Percentiles rank a stretch among this genome's conserved stretches.
Conservation (phyloP, 2,113 vertebrate species). For the Rhinoptilus africanus region DNA sequence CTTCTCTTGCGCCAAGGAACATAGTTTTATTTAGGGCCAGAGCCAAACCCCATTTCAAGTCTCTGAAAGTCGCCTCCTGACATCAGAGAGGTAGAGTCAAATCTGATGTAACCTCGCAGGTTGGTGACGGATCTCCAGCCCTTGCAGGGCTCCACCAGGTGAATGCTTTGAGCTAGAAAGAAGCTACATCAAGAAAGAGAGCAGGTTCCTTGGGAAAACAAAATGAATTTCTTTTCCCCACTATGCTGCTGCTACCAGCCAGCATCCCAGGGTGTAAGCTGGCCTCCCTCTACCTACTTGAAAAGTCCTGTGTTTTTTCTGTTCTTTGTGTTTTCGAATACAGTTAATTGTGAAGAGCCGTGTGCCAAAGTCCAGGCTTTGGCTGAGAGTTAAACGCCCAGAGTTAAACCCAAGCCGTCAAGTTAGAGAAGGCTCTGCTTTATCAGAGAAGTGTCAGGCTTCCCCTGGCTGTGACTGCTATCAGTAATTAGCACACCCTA, state of each 20-base stretch:
- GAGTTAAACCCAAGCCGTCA: neutral
- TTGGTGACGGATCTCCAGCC: neutral
- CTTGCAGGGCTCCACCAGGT: neutral
- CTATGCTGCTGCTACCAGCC: neutral
- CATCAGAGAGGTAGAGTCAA: no score
- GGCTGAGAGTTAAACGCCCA: neutral
- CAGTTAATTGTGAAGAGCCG: neutral
- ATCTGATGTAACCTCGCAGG: neutral
- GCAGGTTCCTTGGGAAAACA: neutral
- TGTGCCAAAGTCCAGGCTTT: neutral
- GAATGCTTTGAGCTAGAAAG: neutral
- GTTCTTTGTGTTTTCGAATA: neutral
- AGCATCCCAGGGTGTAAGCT: neutral
- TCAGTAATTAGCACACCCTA: slow-evolving; percentile 52
- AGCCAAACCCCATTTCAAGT: neutral
- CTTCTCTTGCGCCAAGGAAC: neutral
- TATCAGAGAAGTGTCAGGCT: slow-evolving; percentile 53
- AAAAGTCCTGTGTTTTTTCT: neutral
- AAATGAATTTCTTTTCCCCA: neutral
- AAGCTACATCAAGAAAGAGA: neutral
- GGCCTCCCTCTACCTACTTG: neutral
- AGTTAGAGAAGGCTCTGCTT: neutral
- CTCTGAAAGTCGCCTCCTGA: neutral
- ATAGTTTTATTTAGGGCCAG: neutral
- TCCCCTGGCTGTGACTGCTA: slow-evolving; percentile 31